A percentile compares a stretch with the other conserved stretches of the same genome.
These are phyloP conservation scores for Pseudobourletiella spinata DNA, from an alignment of 1,140 invertebrate species.

Conservation along the genomic window DNA sequence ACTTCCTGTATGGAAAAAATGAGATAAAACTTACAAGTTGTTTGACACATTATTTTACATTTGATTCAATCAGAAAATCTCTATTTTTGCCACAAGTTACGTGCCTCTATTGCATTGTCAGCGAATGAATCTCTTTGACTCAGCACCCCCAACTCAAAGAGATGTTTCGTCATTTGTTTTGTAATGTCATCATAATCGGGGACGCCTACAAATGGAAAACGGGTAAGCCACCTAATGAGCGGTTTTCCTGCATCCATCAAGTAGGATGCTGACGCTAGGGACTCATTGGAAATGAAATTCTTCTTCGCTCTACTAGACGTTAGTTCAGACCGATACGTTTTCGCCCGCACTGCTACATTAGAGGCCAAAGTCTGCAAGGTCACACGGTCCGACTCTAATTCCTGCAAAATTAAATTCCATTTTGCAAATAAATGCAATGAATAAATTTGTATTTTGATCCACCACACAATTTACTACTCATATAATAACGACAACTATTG, in stretches of 20 bases:
- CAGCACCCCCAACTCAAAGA: conserved; percentile 31
- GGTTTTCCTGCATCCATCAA: conserved; percentile 30
- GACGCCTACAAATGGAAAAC: conserved; percentile 31
- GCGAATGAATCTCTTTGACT: conserved; percentile 33
- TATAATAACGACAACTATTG: too few relatives aligned
- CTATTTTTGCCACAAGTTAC: background rate
- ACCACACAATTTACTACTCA: too few relatives aligned
- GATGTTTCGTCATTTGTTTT: conserved; percentile 27
- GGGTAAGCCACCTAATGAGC: conserved; percentile 27
- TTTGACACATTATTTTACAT: background rate
- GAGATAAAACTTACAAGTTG: background rate
- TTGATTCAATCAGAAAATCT: background rate
- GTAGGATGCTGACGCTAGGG: conserved; percentile 27
- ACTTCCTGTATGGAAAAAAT: conserved; percentile 21
- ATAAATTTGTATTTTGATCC: too few relatives aligned
- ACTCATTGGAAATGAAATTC: conserved; percentile 31
- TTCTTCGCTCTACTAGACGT: conserved; percentile 18
- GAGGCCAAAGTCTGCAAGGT: conserved; percentile 27
- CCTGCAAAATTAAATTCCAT: conserved; percentile 18
- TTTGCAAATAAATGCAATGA: background rate
- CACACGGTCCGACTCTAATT: conserved; percentile 25
- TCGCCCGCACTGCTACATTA: conserved; percentile 28
- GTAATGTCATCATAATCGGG: conserved; percentile 28
- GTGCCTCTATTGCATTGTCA: conserved; percentile 33
- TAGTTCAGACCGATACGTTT: conserved; percentile 30